These are phyloP conservation scores for Takifugu ocellatus DNA, from an alignment of 2,797 vertebrate species.

Conservation along the genomic window DNA sequence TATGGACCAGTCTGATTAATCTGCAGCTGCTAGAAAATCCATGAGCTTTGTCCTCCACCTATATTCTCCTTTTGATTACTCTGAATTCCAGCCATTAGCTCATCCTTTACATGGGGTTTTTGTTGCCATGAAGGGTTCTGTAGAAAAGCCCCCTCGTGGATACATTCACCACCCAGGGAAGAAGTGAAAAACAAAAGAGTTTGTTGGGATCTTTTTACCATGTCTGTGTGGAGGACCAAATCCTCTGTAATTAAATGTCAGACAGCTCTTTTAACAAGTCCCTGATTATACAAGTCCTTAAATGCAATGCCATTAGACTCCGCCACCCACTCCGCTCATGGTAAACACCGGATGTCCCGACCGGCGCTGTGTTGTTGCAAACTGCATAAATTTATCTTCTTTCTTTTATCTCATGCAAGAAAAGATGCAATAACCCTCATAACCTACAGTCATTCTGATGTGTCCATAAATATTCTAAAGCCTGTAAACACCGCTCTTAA, in stretches of 20 bases:
- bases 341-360: constrained; percentile 44
- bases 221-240: constrained; percentile 13
- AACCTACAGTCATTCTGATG: neutral
- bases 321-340: constrained; percentile 24
- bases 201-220: constrained; percentile 9
- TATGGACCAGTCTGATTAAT: neutral
- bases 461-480: neutral
- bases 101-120: neutral
- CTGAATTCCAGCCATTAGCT: neutral
- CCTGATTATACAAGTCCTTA: constrained; percentile 32
- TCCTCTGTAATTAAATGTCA: constrained; percentile 45
- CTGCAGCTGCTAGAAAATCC: neutral
- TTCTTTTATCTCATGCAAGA: constrained; percentile 12
- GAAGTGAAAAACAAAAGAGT: constrained; percentile 4
- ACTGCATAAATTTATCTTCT: constrained; percentile 6
- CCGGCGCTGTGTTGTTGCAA: constrained; percentile 11
- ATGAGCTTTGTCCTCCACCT: neutral
- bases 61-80: neutral
- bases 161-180: neutral
- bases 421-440: constrained; percentile 1
- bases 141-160: neutral
- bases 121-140: neutral
- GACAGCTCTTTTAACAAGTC: constrained; percentile 33
- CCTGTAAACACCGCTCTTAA: constrained; percentile 1
- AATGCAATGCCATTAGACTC: constrained; percentile 29